Conservation (phyloP, 2,797 vertebrate genomes). For the Mus spretus region DNA sequence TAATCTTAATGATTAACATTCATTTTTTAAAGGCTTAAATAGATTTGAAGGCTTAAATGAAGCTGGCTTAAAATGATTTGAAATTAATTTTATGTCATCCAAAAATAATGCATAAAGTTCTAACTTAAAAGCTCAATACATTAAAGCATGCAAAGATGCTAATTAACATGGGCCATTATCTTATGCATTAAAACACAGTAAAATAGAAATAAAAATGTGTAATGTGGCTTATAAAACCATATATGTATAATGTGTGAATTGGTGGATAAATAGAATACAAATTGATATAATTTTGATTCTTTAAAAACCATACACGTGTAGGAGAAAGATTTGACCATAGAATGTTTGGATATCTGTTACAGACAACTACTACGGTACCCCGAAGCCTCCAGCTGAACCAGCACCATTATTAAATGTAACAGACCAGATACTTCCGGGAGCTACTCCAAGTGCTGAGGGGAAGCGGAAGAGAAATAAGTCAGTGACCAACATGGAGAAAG, state of each 20-base stretch:
- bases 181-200: neutral
- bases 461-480: conserved; percentile 99
- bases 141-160: neutral
- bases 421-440: conserved; percentile 97
- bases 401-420: conserved; percentile 97
- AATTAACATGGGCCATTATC: neutral
- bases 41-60: neutral
- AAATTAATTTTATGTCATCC: neutral
- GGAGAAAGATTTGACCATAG: conserved; percentile 32
- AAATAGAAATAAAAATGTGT: neutral
- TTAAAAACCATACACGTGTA: neutral
- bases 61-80: neutral
- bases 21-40: neutral
- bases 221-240: neutral
- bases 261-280: neutral
- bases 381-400: conserved; percentile 97
- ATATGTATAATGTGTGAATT: neutral
- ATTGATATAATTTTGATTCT: neutral
- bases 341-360: conserved; percentile 76
- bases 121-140: neutral
- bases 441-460: conserved; percentile 96
- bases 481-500: conserved; percentile 99
- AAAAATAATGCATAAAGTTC: neutral
- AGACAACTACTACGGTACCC: conserved; percentile 99
- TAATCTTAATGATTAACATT: neutral